Evolutionary conservation across 2,888 invertebrate genomes (phyloP), one percentile per base, ranked within the genome.

Genomic region (Callimorpha dominula): DNA sequence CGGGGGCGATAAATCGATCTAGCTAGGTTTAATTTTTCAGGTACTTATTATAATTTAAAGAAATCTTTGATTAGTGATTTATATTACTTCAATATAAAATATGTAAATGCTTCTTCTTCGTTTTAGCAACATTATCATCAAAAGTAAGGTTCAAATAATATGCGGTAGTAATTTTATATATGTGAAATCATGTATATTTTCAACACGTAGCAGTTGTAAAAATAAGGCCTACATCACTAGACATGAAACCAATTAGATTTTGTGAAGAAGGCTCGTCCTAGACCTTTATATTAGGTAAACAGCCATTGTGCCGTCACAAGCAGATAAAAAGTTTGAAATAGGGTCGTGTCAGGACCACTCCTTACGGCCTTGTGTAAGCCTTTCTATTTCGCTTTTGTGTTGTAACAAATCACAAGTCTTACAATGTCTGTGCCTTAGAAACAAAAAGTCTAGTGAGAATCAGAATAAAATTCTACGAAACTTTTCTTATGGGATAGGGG

Each of bases 241-340:
- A 50, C 50, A 15, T 50, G 15, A 50, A 46, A 14, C 14, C 15
- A 50, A 50, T 50, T 50, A 50, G 8, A 20, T 54, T 14, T 46
- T 9, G 15, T 31, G 42, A 20, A 31, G 7, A 31, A 49, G 14
- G 4, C n/a, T 64, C 43, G 31, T 46, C 8, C 4, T 3, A 62
- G 7, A 14, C 49, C 3, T 49, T 49, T 65, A 15, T 49, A 31
- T 31, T 31, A 31, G 6, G 49, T 49, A 49, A 20, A 31, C 31
- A 15, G 49, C 65, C 49, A 46, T 31, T 49, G n/a, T 49, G 15
- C 20, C 31, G 65, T 65, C 46, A 46, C n/a, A 49, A 49, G 20
- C 65, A 46, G 46, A 49, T 49, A 49, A 49, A 64, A 65, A n/a
- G 14, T 65, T 65, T 49, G 65, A 49, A 65, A 49, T 65, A 65